Evolutionary conservation across 2,113 vertebrate genomes (phyloP), one percentile per base, ranked within the genome.

Genomic region (Colaptes auratus): DNA sequence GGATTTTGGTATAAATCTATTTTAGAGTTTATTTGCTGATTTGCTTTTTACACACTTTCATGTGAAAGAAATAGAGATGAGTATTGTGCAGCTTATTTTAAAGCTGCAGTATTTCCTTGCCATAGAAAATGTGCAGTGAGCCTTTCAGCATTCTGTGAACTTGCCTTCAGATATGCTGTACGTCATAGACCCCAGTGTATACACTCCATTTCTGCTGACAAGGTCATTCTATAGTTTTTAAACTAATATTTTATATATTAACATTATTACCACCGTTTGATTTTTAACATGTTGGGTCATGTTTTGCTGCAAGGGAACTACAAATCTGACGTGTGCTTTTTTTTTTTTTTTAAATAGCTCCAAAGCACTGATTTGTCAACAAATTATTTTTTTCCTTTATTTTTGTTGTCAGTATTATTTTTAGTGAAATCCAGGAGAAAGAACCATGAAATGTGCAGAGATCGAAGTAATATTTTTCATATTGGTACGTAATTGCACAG

Each of bases 61-160:
- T 98, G 97, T 98, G 97, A 98, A 97, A 98, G 98, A 97, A 94
- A 97, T 97, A 96, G 96, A 97, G 95, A 97, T 94, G 96, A 97
- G 97, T 97, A 96, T 97, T 97, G 97, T 97, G 97, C 98, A 96
- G 98, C 98, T 99, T 99, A 99, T 99, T 98, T 98, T 99, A 98
- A 99, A 99, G 98, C 99, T 98, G 98, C 97, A 98, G 97, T 98
- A 98, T 98, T 98, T 97, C 98, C 98, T 98, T 98, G 97, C 98
- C 98, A 98, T 97, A 97, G 98, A 98, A 97, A 88, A 98, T 96
- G 97, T 98, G 98, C 98, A 97, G 98, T 98, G 98, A 98, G 98
- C 98, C 98, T 98, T 93, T 96, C 89, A 91, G 97, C 97, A 96
- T 97, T 97, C 97, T 95, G 84, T 95, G 96, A 97, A 96, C 97